Evolutionary conservation across 92 coral and sea anemone genomes (phyloP).

Genomic region (Porites cylindrica): DNA sequence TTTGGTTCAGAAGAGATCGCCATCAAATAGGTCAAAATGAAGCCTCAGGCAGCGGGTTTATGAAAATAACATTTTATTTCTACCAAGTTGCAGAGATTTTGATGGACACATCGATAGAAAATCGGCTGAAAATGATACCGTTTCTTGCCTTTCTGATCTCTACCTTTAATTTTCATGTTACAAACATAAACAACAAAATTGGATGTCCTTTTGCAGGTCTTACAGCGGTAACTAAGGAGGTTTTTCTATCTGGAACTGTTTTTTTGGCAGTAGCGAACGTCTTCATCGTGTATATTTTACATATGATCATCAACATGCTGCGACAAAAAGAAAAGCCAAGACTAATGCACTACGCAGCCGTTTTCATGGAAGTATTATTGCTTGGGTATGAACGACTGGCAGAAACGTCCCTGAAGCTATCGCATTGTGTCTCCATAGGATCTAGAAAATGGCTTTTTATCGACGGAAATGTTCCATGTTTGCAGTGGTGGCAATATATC

Average conservation of each 20-base stretch:
- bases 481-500: conserved; percentile 48
- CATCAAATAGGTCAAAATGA: not conserved
- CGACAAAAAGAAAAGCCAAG: conserved; percentile 33
- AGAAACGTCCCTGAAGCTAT: conserved; percentile 49
- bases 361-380: conserved; percentile 54
- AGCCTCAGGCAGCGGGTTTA: conserved; percentile 51
- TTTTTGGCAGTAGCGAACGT: conserved; percentile 39
- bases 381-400: conserved; percentile 68
- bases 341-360: conserved; percentile 54
- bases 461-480: no score
- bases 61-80: conserved; percentile 83
- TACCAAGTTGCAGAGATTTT: conserved; percentile 83
- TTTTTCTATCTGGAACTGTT: conserved; percentile 65
- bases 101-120: conserved; percentile 53
- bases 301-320: not conserved
- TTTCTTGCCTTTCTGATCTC: conserved; percentile 62
- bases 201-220: conserved; percentile 87
- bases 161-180: conserved; percentile 75
- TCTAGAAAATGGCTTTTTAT: not conserved
- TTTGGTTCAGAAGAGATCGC: conserved; percentile 11
- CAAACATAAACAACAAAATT: conserved; percentile 23
- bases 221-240: conserved; percentile 78
- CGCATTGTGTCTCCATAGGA: conserved; percentile 49
- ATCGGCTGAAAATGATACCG: conserved; percentile 16
- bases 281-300: conserved; percentile 1